Base-by-base conservation (phyloP, 2,113 vertebrate genomes). In the Gambusia affinis region DNA sequence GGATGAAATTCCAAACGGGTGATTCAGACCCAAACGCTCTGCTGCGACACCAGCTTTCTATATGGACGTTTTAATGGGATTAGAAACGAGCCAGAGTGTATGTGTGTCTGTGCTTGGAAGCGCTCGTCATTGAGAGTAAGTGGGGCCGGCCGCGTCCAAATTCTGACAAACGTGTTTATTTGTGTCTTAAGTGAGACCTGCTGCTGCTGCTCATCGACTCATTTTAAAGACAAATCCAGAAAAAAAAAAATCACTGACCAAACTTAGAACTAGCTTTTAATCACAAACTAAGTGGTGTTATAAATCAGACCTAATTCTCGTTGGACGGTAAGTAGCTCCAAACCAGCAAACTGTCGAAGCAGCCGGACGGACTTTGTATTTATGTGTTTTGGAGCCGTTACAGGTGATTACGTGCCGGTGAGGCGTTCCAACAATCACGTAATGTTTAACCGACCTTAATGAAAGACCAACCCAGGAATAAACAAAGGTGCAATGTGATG, bases 121-220 rank as follows among this genome's bases (percentile, higher is more conserved):
- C 42, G 1, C 24, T 24, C 30, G 4, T 68, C 63, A 71, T 65
- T 72, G 61, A 47, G 71, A 57, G 64, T 61, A 15, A 47, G 69
- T 51, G 22, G 28, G n/a, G 68, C 67, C 8, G 28, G 14, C 30
- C 85, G 90, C 89, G 83, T 86, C 90, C 88, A 86, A 91, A 93
- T 80, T 92, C 89, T 89, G 89, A 85, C 67, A 75, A 82, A 80
- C 42, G 51, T 83, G 85, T 94, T 96, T 95, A 94, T 95, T 96
- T 95, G 93, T 88, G 88, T 92, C 93, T 95, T 93, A 94, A 93
- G 92, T 94, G 95, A 94, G 93, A 95, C 89, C 88, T 85, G 92
- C 94, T 93, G 79, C 79, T 86, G 82, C 78, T 77, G 93, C 89
- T 47, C 15, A 47, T 85, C 92, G 90, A 96, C 95, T 94, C 93